Conservation (phyloP, 2,797 vertebrate species). For the Pseudopleuronectes americanus region DNA sequence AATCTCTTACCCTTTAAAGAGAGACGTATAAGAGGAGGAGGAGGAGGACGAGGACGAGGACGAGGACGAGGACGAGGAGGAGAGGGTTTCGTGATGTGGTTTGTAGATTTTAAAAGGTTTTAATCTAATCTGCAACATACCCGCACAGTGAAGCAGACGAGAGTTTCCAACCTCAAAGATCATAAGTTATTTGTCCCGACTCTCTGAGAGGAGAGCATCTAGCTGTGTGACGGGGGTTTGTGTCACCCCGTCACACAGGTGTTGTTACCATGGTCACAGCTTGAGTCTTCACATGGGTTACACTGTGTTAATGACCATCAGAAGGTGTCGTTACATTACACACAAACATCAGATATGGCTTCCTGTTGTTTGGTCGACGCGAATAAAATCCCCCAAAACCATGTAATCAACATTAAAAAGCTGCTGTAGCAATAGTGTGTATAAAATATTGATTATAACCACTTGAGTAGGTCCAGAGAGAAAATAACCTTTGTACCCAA, state of each 20-base stretch:
- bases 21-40: conserved; percentile 15
- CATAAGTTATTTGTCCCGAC: too few species aligned
- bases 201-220: too few species aligned
- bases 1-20: conserved; percentile 50
- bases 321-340: too few species aligned
- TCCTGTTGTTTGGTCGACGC: neutral
- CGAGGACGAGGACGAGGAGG: neutral
- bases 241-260: neutral
- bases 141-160: neutral
- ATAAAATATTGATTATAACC: neutral
- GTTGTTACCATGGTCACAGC: neutral
- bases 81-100: conserved; percentile 20
- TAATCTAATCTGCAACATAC: conserved; percentile 2
- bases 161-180: neutral
- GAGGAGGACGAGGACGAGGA: neutral
- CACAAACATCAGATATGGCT: neutral
- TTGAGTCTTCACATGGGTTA: neutral
- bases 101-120: conserved; percentile 24
- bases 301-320: too few species aligned
- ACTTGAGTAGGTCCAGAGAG: neutral
- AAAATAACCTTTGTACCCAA: neutral
- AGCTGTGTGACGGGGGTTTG: too few species aligned
- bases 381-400: neutral
- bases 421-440: too few species aligned
- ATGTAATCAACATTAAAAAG: too few species aligned